phyloP scores from a whole-genome alignment of 1,140 invertebrate genomes.

The Drosophila lacteicornis region DNA sequence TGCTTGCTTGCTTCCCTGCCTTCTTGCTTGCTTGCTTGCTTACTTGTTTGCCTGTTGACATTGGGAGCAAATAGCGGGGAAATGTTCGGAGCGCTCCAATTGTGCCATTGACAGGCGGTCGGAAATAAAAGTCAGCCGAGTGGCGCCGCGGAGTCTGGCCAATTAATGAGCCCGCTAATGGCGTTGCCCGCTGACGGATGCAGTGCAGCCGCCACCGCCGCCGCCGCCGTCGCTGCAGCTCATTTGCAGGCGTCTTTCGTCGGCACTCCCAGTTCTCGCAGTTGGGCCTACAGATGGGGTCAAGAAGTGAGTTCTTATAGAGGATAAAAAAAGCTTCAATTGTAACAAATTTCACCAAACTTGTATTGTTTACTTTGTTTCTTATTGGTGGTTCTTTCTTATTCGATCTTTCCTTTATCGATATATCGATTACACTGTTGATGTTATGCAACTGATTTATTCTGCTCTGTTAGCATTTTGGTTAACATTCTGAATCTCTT shows the following conservation, averaged over 20 bases:
- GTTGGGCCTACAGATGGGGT: too few relatives aligned
- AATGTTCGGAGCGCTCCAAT: constrained; percentile 19
- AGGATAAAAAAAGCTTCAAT: too few relatives aligned
- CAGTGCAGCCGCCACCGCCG: constrained; percentile 32
- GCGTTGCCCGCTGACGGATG: constrained; percentile 59
- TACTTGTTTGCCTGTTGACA: constrained; percentile 51
- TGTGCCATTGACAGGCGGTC: constrained; percentile 49
- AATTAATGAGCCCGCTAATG: constrained; percentile 76
- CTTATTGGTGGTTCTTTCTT: too few relatives aligned
- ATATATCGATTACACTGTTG: too few relatives aligned
- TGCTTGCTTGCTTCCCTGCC: constrained; percentile 24
- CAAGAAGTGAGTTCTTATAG: too few relatives aligned
- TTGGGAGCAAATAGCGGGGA: constrained; percentile 47
- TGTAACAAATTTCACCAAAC: too few relatives aligned
- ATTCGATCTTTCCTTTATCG: too few relatives aligned
- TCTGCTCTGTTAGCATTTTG: too few relatives aligned
- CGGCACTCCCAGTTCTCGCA: too few relatives aligned
- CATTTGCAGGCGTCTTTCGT: constrained; percentile 53
- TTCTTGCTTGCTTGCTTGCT: constrained; percentile 7
- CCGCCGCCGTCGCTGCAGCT: constrained; percentile 30
- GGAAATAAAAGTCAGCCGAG: constrained; percentile 66
- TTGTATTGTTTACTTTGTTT: too few relatives aligned
- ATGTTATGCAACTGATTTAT: too few relatives aligned
- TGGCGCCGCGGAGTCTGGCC: constrained; percentile 46
- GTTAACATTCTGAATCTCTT: too few relatives aligned